phyloP scores from a whole-genome alignment of 2,113 vertebrate genomes.

The Malurus cyaneus region DNA sequence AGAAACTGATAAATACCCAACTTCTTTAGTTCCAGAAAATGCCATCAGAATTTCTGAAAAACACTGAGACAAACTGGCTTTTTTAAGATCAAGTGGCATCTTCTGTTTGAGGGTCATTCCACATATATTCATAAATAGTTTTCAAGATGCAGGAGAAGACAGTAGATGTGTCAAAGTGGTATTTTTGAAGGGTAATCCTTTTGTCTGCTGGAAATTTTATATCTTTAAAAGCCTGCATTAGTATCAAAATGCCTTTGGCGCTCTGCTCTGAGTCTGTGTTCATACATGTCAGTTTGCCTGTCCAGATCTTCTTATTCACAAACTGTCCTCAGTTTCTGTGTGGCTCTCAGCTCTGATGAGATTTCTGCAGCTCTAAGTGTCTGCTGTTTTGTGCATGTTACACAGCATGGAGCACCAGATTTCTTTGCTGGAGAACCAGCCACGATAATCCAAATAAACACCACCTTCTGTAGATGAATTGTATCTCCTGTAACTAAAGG shows the following conservation, averaged over 20 bases:
- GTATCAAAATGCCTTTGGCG: background rate
- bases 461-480: background rate
- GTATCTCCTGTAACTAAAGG: background rate
- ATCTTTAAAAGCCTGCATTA: background rate
- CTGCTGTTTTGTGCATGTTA: background rate
- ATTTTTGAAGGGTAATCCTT: background rate
- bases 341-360: background rate
- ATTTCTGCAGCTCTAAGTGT: background rate
- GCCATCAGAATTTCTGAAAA: background rate
- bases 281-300: background rate
- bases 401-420: accelerated
- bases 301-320: background rate
- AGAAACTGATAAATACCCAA: background rate
- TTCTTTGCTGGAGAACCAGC: background rate
- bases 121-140: background rate
- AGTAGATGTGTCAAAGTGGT: background rate
- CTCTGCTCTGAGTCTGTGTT: background rate
- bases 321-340: background rate
- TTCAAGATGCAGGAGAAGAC: background rate
- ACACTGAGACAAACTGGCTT: background rate
- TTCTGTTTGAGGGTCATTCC: background rate
- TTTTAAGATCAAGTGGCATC: background rate
- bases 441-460: background rate
- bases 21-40: background rate
- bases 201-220: background rate